Base-by-base conservation (phyloP, 2,113 vertebrate genomes). In the Ornithorhynchus anatinus region DNA sequence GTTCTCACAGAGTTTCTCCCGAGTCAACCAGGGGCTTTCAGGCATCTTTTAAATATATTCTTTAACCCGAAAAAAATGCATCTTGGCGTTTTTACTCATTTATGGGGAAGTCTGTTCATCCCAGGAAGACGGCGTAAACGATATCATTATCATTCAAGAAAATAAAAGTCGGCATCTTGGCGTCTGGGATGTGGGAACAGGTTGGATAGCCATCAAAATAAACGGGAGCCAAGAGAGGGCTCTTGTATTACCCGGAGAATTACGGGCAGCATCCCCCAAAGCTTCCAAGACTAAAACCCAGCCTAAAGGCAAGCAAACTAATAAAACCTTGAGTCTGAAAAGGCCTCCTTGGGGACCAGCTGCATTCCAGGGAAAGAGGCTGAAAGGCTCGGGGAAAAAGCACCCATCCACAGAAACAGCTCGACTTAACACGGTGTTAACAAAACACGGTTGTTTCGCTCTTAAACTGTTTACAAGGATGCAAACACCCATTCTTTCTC, bases 381-480 rank as follows among this genome's bases (percentile, higher is more conserved):
- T 81, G 54, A 48, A 23, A 66, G 37, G 25, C 56, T 50, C 64
- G 54, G 39, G 33, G 43, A n/a, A 72, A 86, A 82, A 84, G 44
- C 48, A 80, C 10, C 23, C 19, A 58, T 22, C 10, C 54, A 39
- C 58, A 68, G 72, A 4, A 19, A 65, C 36, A 65, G 70, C 45
- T 59, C 58, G 72, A 61, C 89, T 71, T 68, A 81, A 45, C 48
- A 52, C 32, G 40, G 32, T 53, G 17, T 47, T 86, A 88, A 89
- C 20, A 16, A 77, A 76, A 61, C 61, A 69, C 38, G 66, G 58
- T 39, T 25, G 70, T 85, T 64, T 79, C 27, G 27, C 14, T 47
- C 63, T 48, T 67, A 13, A 72, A 61, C 48, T 38, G 36, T 35
- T 20, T 51, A 65, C 59, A 76, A 36, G 42, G 19, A 62, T 38